These are phyloP conservation scores for Rhabditoides inermis DNA, from an alignment of 2,888 invertebrate genomes.

Conservation along the genomic window DNA sequence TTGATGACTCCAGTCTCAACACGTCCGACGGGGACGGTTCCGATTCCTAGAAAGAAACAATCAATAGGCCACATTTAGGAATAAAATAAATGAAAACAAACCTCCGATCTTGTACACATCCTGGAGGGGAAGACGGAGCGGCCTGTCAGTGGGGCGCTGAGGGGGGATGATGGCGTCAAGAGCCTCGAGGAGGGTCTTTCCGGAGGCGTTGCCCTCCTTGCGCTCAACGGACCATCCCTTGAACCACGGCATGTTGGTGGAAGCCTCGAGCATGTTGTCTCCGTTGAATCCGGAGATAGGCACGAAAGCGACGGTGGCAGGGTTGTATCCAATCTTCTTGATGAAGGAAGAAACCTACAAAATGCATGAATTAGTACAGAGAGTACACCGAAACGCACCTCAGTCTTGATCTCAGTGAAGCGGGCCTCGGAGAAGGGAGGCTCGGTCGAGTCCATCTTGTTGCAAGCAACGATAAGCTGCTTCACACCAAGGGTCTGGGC, in stretches of 20 bases:
- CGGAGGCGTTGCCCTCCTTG: slow-evolving; percentile 84
- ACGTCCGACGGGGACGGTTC: slow-evolving; percentile 98
- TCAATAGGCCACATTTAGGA: not conserved
- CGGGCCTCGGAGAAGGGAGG: slow-evolving; percentile 86
- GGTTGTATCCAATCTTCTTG: slow-evolving; percentile 99
- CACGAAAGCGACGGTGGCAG: slow-evolving; percentile 89
- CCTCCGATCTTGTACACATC: slow-evolving; percentile 99
- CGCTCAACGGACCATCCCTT: slow-evolving; percentile 94
- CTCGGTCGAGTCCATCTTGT: slow-evolving; percentile 99
- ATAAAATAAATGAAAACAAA: slow-evolving; percentile 54
- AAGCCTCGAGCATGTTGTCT: slow-evolving; percentile 97
- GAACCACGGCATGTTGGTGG: slow-evolving; percentile 80
- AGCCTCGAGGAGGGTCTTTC: slow-evolving; percentile 91
- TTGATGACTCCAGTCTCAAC: slow-evolving; percentile 95
- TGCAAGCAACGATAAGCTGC: slow-evolving; percentile 96
- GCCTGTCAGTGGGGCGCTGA: slow-evolving; percentile 85
- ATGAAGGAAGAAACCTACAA: slow-evolving; percentile 76
- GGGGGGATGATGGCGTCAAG: slow-evolving; percentile 93
- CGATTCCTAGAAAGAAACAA: slow-evolving; percentile 75
- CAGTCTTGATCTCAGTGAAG: slow-evolving; percentile 98
- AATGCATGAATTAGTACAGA: not conserved
- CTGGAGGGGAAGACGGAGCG: slow-evolving; percentile 95
- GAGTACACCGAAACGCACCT: slow-evolving; percentile 61
- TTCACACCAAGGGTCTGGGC: slow-evolving; percentile 97
- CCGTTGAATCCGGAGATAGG: slow-evolving; percentile 99